These are phyloP conservation scores for Eilema sororculum DNA, from an alignment of 2,888 invertebrate genomes.

Conservation along the genomic window DNA sequence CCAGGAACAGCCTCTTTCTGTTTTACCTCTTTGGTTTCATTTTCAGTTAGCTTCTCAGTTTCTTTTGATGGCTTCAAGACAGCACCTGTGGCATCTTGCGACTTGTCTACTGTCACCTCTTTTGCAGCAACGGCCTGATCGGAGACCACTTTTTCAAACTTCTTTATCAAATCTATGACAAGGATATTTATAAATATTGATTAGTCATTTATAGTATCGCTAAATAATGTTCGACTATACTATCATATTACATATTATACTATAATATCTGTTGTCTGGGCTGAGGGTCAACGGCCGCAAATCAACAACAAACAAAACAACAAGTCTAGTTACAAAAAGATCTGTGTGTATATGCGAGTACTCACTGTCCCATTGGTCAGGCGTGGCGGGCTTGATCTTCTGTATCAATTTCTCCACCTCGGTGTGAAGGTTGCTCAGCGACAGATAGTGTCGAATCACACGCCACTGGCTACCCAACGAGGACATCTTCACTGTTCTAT, in stretches of 20 bases:
- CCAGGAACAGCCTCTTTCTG: constrained; percentile 43
- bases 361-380: constrained; percentile 82
- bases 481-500: constrained; percentile 62
- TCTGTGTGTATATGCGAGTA: constrained; percentile 29
- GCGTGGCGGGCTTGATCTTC: constrained; percentile 70
- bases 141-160: constrained; percentile 71
- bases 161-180: constrained; percentile 67
- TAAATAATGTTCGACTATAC: background rate
- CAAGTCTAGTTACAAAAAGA: background rate
- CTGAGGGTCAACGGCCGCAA: background rate
- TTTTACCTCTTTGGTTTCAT: constrained; percentile 1
- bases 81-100: constrained; percentile 31
- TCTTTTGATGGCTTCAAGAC: constrained; percentile 56
- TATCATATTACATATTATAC: too few relatives aligned
- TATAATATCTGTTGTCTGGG: background rate
- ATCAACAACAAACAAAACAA: background rate
- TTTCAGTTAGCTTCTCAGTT: constrained; percentile 26
- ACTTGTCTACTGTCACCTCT: constrained; percentile 36
- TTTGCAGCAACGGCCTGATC: constrained; percentile 55
- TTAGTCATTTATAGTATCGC: background rate
- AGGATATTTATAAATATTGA: background rate
- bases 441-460: constrained; percentile 77
- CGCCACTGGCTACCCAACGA: constrained; percentile 81
- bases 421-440: constrained; percentile 69
- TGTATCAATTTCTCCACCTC: constrained; percentile 79